Percentiles rank a stretch among this genome's conserved stretches.
Conservation (phyloP, 2,888 invertebrate species). For the Temnothorax unifasciatus region DNA sequence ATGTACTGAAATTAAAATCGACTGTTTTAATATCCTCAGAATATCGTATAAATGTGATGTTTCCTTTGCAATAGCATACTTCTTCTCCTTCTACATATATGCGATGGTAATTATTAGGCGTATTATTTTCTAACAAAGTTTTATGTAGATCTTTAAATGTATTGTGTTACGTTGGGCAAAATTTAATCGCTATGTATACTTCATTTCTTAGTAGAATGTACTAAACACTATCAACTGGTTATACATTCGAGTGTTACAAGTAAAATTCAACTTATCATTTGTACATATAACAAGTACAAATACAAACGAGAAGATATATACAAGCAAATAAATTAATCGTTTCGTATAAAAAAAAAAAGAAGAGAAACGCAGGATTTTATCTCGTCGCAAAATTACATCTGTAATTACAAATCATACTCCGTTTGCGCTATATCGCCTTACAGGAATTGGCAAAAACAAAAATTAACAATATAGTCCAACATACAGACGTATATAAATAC, state of each 20-base stretch:
- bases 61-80: neutral
- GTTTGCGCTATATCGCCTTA: neutral
- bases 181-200: slow-evolving; percentile 29
- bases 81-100: neutral
- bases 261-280: slow-evolving; percentile 17
- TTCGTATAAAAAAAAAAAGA: slow-evolving; percentile 16
- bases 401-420: slow-evolving; percentile 26
- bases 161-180: slow-evolving; percentile 10
- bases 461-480: neutral
- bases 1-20: neutral
- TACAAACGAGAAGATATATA: neutral
- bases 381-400: neutral
- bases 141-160: neutral
- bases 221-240: slow-evolving; percentile 18
- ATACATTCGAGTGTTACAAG: neutral
- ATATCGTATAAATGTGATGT: slow-evolving; percentile 21
- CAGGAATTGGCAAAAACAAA: neutral
- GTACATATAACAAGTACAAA: neutral
- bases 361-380: neutral
- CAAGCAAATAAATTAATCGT: slow-evolving; percentile 17
- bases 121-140: slow-evolving; percentile 20
- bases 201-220: slow-evolving; percentile 37
- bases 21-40: neutral
- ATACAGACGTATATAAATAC: slow-evolving; percentile 8
- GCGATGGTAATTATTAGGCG: neutral